Evolutionary conservation across 2,113 vertebrate genomes (phyloP).

Genomic region (Xiphias gladius): DNA sequence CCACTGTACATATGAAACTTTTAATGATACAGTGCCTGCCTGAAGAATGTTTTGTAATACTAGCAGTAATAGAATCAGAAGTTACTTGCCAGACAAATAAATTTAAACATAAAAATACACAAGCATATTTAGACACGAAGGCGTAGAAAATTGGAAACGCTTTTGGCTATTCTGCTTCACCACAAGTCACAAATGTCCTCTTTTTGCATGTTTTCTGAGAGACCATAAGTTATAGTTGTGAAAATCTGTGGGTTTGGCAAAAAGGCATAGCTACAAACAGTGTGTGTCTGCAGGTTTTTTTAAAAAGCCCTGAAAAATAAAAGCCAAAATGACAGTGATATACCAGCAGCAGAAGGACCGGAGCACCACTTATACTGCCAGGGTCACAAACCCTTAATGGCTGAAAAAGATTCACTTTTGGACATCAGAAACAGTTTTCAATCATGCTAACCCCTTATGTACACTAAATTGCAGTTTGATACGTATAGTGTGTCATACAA

Average conservation of each 20-base stretch:
- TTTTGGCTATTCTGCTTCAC: background rate
- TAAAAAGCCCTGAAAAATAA: constrained; percentile 38
- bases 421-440: constrained; percentile 74
- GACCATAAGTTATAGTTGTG: background rate
- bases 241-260: constrained; percentile 31
- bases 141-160: background rate
- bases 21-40: background rate
- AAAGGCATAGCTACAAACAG: background rate
- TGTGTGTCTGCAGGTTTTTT: background rate
- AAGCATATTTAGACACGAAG: background rate
- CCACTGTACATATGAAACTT: constrained; percentile 29
- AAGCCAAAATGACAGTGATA: constrained; percentile 58
- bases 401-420: constrained; percentile 61
- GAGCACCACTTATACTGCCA: constrained; percentile 44
- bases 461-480: constrained; percentile 77
- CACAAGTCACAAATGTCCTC: background rate
- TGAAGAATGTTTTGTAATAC: background rate
- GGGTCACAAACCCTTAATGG: constrained; percentile 56
- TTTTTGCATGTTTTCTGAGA: background rate
- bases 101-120: background rate
- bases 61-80: background rate
- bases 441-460: constrained; percentile 73
- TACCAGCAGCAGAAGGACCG: constrained; percentile 44
- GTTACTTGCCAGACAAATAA: background rate
- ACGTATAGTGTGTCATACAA: constrained; percentile 79